phyloP scores from a whole-genome alignment of 2,888 invertebrate species.

The Magallana nippona region DNA sequence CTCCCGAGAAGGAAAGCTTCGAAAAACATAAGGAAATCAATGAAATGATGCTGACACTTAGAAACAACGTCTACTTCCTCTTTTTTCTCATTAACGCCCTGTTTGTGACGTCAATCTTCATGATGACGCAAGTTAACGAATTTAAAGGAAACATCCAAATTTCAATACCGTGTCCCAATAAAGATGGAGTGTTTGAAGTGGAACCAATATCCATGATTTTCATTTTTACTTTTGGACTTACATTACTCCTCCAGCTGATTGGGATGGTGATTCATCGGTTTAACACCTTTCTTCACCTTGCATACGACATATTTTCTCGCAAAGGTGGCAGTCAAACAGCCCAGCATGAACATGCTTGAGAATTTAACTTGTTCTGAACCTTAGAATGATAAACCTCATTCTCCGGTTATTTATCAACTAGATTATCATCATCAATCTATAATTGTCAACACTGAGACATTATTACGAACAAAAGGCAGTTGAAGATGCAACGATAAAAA shows the following conservation, averaged over 20 bases:
- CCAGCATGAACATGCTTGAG: background rate
- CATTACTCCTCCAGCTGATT: background rate
- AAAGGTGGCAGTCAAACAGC: background rate
- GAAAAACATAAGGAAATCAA: background rate
- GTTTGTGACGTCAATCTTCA: background rate
- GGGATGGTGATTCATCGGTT: background rate
- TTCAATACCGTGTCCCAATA: background rate
- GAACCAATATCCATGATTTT: constrained; percentile 19
- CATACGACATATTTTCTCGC: background rate
- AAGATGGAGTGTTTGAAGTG: background rate
- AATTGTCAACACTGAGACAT: too few species aligned
- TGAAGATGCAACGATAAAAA: too few species aligned
- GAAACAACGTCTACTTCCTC: background rate
- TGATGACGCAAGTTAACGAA: background rate
- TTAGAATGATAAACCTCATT: too few species aligned
- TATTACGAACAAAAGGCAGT: too few species aligned
- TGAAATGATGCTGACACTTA: background rate
- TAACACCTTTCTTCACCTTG: constrained; percentile 11
- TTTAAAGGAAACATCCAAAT: background rate
- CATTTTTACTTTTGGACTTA: background rate
- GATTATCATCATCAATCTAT: too few species aligned
- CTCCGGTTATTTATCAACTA: too few species aligned
- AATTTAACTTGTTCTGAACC: too few species aligned
- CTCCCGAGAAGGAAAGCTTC: background rate
- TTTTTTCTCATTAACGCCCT: background rate